Conservation (phyloP, 2,113 vertebrate species). For the Brachyhypopomus gauderio region DNA sequence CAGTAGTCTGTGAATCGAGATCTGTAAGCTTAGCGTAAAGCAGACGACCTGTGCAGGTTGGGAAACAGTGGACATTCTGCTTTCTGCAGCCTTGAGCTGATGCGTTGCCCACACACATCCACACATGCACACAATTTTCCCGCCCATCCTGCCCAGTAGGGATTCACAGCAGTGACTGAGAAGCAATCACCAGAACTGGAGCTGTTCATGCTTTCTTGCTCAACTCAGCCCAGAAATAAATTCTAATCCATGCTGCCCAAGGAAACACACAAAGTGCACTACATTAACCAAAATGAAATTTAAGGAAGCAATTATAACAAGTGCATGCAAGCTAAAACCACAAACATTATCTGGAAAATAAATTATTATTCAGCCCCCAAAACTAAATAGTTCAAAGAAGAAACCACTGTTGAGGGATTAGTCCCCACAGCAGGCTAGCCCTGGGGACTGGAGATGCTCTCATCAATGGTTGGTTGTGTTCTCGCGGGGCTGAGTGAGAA, state of each 20-base stretch:
- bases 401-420: neutral
- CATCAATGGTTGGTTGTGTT: neutral
- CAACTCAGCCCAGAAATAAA: slow-evolving; percentile 21
- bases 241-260: slow-evolving; percentile 28
- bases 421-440: neutral
- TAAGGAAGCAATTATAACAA: slow-evolving; percentile 16
- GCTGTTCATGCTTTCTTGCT: slow-evolving; percentile 26
- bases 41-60: slow-evolving; percentile 20
- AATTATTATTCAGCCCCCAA: neutral
- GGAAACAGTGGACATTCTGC: slow-evolving; percentile 29
- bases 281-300: slow-evolving; percentile 4
- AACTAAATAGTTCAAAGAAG: neutral
- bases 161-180: slow-evolving; percentile 37
- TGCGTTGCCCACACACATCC: slow-evolving; percentile 16
- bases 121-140: slow-evolving; percentile 31
- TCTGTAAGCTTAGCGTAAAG: slow-evolving; percentile 1
- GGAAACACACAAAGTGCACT: neutral
- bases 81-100: slow-evolving; percentile 15
- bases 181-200: slow-evolving; percentile 46
- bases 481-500: neutral
- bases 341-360: neutral
- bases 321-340: neutral
- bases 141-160: slow-evolving; percentile 45
- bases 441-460: neutral
- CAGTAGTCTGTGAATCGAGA: neutral